Base-by-base conservation (phyloP, 2,888 invertebrate species). In the Miltochrista miniata region DNA sequence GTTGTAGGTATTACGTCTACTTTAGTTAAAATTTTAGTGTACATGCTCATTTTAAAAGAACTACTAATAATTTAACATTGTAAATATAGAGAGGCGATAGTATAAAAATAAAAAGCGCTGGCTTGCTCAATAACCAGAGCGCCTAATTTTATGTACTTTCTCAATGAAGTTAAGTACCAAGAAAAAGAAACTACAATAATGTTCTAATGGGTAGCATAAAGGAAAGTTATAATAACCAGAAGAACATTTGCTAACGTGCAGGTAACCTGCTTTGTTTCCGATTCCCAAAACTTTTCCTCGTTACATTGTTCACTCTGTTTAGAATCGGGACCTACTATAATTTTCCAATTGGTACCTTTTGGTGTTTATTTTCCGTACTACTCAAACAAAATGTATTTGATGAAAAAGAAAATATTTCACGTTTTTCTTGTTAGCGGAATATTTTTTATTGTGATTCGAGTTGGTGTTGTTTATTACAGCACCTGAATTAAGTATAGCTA, bases 251-350 rank as follows among this genome's bases (percentile, higher is more conserved):
- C 78, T 79, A 74, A 71, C 70, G 68, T 68, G 64, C 68, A 74
- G 74, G 76, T 72, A 70, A 75, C 72, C 81, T 85, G 83, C 71
- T 83, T 85, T 83, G 83, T 85, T 84, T 85, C 67, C 56, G 56
- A 65, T 55, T 62, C 59, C 81, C 62, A 62, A 70, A 87, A 84
- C 81, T 86, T 83, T 79, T 78, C 80, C 74, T 72, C 65, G 69
- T 60, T 75, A 80, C 73, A 74, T 73, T 79, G 76, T 82, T 77
- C 79, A 75, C 73, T 76, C 76, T 71, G 70, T 74, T 65, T 67
- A 61, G 68, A 82, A 76, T 79, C 69, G 76, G 70, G 77, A 70
- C 31, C 31, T 31, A 31, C 59, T 58, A 80, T 72, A 73, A 65
- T 76, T 77, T 81, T 79, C 18, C 18, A 65, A 82, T 79, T 76